These are phyloP conservation scores for Drosophila seclusa DNA, from an alignment of 2,888 invertebrate species.

Conservation along the genomic window DNA sequence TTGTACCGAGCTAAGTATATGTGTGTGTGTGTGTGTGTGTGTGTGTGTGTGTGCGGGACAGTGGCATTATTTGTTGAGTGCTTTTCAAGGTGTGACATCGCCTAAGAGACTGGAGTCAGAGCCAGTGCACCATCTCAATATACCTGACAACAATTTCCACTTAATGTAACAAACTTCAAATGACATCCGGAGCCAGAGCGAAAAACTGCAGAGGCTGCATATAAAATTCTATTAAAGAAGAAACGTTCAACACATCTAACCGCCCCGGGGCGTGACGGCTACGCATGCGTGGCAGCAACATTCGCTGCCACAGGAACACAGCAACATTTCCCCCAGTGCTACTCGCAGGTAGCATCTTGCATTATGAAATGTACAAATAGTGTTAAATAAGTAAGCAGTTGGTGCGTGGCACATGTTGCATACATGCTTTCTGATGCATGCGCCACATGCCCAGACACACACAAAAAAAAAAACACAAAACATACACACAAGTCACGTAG, in stretches of 20 bases:
- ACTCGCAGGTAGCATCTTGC: conserved; percentile 33
- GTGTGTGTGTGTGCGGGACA: background rate
- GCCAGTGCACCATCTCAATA: conserved; percentile 27
- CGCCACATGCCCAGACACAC: conserved; percentile 22
- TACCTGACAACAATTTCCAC: conserved; percentile 68
- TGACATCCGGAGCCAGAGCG: conserved; percentile 31
- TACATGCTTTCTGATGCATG: conserved; percentile 34
- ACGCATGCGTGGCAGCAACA: conserved; percentile 69
- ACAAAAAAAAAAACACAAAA: conserved; percentile 1
- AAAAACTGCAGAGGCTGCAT: background rate
- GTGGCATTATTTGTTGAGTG: conserved; percentile 68
- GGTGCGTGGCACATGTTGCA: conserved; percentile 58
- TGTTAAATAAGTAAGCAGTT: conserved; percentile 75
- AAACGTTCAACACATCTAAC: conserved; percentile 16
- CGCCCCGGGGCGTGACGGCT: conserved; percentile 42
- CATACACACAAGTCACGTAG: conserved; percentile 66
- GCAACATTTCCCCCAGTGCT: conserved; percentile 14
- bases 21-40: background rate
- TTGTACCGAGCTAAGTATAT: background rate
- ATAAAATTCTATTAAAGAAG: conserved; percentile 10
- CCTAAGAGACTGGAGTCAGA: conserved; percentile 40
- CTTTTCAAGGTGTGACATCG: conserved; percentile 66
- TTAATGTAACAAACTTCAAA: conserved; percentile 46
- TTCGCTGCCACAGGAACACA: conserved; percentile 13
- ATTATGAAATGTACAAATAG: conserved; percentile 75